Evolutionary conservation across 1,140 invertebrate species (phyloP).

Genomic region (Drosophila ficusphila): DNA sequence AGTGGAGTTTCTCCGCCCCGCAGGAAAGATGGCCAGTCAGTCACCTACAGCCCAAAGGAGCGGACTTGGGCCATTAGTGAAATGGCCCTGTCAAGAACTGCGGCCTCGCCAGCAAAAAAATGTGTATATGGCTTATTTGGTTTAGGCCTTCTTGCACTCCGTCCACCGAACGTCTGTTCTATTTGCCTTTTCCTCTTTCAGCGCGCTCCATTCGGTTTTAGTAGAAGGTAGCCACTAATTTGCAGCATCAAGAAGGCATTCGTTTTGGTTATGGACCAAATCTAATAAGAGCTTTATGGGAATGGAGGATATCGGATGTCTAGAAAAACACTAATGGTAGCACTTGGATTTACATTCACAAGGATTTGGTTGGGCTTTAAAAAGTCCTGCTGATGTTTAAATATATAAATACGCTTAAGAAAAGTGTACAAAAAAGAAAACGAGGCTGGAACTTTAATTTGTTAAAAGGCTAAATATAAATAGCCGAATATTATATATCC

Average conservation of each 20-base stretch:
- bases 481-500: no score
- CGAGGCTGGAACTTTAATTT: no score
- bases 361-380: not conserved
- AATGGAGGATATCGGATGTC: conserved; percentile 1
- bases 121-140: conserved; percentile 70
- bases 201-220: conserved; percentile 36
- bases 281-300: conserved; percentile 31
- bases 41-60: conserved; percentile 19
- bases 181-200: conserved; percentile 10
- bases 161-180: conserved; percentile 6
- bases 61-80: conserved; percentile 55
- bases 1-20: conserved; percentile 2
- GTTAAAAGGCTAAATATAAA: no score
- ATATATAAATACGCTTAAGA: no score
- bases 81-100: conserved; percentile 61
- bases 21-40: conserved; percentile 28
- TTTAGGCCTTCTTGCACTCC: conserved; percentile 27
- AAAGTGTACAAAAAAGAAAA: no score
- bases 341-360: not conserved
- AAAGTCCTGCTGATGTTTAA: no score
- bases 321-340: conserved; percentile 18
- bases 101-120: conserved; percentile 35
- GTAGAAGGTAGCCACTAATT: conserved; percentile 43
- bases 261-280: conserved; percentile 40
- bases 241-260: conserved; percentile 41